Base-by-base conservation (phyloP, 1,140 invertebrate species). In the Drosophila serrata region DNA sequence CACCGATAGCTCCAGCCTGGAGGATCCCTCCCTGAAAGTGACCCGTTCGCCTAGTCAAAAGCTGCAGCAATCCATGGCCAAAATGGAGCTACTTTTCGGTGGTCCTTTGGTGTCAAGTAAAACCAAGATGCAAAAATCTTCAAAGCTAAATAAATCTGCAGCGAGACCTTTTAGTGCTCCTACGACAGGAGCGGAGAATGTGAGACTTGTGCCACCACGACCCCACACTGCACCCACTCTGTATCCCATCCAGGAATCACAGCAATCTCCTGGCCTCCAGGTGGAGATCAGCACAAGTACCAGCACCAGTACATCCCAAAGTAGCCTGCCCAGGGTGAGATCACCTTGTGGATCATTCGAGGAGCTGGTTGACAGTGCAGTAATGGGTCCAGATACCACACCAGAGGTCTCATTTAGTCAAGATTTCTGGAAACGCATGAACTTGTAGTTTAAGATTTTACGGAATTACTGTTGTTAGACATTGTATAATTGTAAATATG, bases 31-130 rank as follows among this genome's bases (percentile, higher is more conserved):
- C 12, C 15, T 27, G 19, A 24, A 19, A 3, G 9, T 33, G 6
- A 17, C 13, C 11, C 53, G 7, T 13, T 40, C 29, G 0, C n/a
- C 46, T 19, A 62, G 48, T 11, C 31, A 39, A 6, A 46, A 58
- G n/a, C 42, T 88, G 9, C 77, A 81, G 31, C 77, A 67, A 4
- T 88, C 85, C 12, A 75, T 88, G 74, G 79, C 79, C 46, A 86
- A 79, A 57, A 91, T 91, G 90, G 67, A 91, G 45, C 33, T 81
- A 48, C 82, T 91, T 0, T 91, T 91, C 22, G 82, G 43, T 11
- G 75, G 57, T 5, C 42, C 65, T 8, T 17, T 17, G 12, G 24
- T 22, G 39, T 5, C 68, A 0, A 22, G 13, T 11, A 24, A 70
- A 12, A n/a, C 17, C 22, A 29, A 40, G 17, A 5, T 24, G 1